Conservation (phyloP, 1,140 invertebrate species). For the Dreissena rostriformis region DNA sequence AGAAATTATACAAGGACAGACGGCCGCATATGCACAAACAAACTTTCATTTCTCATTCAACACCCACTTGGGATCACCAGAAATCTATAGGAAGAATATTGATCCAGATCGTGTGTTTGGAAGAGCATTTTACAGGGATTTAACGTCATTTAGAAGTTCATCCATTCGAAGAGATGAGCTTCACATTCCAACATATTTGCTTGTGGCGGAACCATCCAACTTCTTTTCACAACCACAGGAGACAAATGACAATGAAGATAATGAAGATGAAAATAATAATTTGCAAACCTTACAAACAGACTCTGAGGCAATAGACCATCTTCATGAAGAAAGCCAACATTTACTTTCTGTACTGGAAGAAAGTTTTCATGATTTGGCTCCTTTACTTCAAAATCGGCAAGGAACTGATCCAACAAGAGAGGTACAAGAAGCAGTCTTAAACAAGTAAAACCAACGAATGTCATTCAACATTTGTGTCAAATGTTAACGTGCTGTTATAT, state of each 20-base stretch:
- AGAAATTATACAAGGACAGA: constrained; percentile 79
- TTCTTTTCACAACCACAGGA: constrained; percentile 23
- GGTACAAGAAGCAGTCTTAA: constrained; percentile 42
- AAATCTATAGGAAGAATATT: constrained; percentile 84
- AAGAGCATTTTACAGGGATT: constrained; percentile 87
- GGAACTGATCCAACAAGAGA: constrained; percentile 56
- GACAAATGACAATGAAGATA: constrained; percentile 19
- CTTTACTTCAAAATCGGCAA: constrained; percentile 33
- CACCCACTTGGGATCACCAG: constrained; percentile 19
- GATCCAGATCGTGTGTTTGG: constrained; percentile 81
- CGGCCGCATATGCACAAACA: constrained; percentile 80
- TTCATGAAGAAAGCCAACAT: constrained; percentile 35
- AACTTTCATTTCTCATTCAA: constrained; percentile 70
- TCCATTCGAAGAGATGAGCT: constrained; percentile 81
- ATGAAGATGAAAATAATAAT: constrained; percentile 46
- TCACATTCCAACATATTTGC: constrained; percentile 72
- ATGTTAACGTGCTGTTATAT: too few species aligned
- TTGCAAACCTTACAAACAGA: constrained; percentile 1
- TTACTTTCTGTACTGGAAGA: constrained; percentile 41
- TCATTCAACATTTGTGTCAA: too few species aligned
- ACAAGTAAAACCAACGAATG: too few species aligned
- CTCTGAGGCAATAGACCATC: constrained; percentile 21
- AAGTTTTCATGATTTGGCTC: constrained; percentile 31
- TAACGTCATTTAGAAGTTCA: constrained; percentile 85
- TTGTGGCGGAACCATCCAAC: constrained; percentile 4